Evolutionary conservation across 1,140 invertebrate species (phyloP).

Genomic region (Catajapyx aquilonaris): DNA sequence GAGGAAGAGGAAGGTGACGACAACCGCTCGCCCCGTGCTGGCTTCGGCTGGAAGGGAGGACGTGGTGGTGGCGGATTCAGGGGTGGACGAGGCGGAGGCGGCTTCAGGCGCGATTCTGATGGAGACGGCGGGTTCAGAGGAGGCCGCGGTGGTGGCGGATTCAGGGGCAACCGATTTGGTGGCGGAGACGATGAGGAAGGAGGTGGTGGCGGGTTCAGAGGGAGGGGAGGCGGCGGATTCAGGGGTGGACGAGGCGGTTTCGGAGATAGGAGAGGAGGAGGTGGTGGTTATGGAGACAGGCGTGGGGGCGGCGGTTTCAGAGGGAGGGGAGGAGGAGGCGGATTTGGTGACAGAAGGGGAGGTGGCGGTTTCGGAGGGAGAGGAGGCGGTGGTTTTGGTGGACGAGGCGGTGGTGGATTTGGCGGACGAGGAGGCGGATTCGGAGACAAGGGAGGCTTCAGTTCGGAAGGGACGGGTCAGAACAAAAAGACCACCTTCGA

Average conservation of each 20-base stretch:
- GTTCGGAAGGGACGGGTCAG: constrained; percentile 17
- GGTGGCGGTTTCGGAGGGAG: constrained; percentile 11
- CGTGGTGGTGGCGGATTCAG: constrained; percentile 4
- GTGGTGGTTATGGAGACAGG: constrained; percentile 11
- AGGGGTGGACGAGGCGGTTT: constrained; percentile 13
- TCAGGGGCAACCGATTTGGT: no score
- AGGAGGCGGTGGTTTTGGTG: constrained; percentile 17
- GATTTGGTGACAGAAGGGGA: constrained; percentile 13
- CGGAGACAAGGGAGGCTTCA: constrained; percentile 4
- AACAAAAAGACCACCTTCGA: constrained; percentile 78
- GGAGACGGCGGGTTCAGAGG: constrained; percentile 13
- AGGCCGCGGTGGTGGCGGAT: constrained; percentile 6
- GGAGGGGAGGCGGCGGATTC: constrained; percentile 17
- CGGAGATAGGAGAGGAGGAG: constrained; percentile 6
- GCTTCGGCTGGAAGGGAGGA: constrained; percentile 10
- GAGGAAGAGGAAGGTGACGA: constrained; percentile 18
- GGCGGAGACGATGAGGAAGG: constrained; percentile 10
- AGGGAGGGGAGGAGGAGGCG: constrained; percentile 9
- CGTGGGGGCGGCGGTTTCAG: constrained; percentile 10
- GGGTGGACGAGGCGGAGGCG: no score
- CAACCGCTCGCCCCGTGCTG: no score
- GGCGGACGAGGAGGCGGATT: constrained; percentile 3
- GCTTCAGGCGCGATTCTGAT: constrained; percentile 12
- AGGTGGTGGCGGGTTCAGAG: constrained; percentile 18
- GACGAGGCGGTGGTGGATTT: constrained; percentile 19